phyloP scores from a whole-genome alignment of 2,113 vertebrate species.

The Lepidothrix coronata region DNA sequence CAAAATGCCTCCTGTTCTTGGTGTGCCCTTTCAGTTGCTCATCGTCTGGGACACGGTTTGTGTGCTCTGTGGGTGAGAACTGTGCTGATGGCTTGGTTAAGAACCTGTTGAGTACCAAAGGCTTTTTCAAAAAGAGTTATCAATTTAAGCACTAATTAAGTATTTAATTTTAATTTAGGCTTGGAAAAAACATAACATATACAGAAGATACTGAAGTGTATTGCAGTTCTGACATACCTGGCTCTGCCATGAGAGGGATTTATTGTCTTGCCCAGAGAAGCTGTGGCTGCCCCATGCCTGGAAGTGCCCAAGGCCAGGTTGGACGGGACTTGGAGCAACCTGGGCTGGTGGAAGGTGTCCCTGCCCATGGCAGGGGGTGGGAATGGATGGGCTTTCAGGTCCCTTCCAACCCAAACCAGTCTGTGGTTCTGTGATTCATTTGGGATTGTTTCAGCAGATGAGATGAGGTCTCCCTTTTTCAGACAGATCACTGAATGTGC shows the following conservation, averaged over 20 bases:
- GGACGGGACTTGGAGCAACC: background rate
- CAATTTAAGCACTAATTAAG: background rate
- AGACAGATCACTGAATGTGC: background rate
- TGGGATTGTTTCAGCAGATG: background rate
- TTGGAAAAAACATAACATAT: fast-evolving
- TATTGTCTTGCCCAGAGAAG: background rate
- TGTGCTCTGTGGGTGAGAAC: background rate
- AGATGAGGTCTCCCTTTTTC: background rate
- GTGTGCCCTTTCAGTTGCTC: background rate
- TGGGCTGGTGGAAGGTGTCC: background rate
- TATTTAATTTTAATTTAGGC: background rate
- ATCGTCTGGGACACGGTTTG: background rate
- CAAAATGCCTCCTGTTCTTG: background rate
- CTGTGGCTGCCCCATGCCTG: background rate
- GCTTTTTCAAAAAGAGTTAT: background rate
- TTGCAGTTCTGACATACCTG: background rate
- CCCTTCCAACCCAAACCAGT: background rate
- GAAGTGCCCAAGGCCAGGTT: background rate
- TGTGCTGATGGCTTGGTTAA: background rate
- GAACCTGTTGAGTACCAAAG: background rate
- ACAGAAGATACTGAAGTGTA: background rate
- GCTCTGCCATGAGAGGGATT: background rate
- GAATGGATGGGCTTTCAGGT: fast-evolving
- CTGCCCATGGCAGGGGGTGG: background rate
- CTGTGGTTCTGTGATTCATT: background rate